Conservation (phyloP, 2,888 invertebrate species). For the Ectemnius continuus region DNA sequence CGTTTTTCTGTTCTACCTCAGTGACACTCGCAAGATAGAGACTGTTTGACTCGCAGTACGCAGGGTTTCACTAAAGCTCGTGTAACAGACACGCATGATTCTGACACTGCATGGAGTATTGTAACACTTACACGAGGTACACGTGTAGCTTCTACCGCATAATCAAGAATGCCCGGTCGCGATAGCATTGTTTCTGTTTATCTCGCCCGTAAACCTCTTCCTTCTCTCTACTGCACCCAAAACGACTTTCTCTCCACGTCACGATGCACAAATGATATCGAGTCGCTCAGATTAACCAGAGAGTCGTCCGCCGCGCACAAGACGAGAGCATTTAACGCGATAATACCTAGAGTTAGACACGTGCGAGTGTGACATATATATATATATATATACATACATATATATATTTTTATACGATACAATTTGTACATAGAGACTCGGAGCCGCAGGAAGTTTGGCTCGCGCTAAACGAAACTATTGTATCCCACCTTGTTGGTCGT, state of each 20-base stretch:
- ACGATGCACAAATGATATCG: conserved; percentile 1
- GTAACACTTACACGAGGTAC: conserved; percentile 32
- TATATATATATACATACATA: not conserved
- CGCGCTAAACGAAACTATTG: not conserved
- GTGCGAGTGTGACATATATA: not conserved
- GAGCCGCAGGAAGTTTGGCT: not conserved
- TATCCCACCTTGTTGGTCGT: conserved; percentile 36
- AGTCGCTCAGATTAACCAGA: not conserved
- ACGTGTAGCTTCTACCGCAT: conserved; percentile 30
- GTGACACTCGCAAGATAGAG: conserved; percentile 18
- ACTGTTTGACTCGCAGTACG: conserved; percentile 1
- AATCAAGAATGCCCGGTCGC: conserved; percentile 12
- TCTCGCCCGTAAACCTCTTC: not conserved
- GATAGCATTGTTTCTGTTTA: conserved; percentile 2
- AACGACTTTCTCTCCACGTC: conserved; percentile 38
- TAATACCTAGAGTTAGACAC: not conserved
- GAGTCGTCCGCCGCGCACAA: not conserved
- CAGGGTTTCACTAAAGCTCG: conserved; percentile 20
- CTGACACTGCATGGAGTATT: conserved; percentile 51
- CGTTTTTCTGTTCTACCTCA: conserved; percentile 17
- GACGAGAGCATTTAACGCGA: conserved; percentile 1
- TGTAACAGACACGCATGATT: conserved; percentile 48
- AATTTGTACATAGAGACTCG: not conserved
- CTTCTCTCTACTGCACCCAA: conserved; percentile 41
- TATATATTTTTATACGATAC: conserved; percentile 7